A percentile compares a stretch with the other conserved stretches of the same genome.
Evolutionary conservation across 2,113 vertebrate genomes (phyloP).

Genomic region (Furnarius figulus): DNA sequence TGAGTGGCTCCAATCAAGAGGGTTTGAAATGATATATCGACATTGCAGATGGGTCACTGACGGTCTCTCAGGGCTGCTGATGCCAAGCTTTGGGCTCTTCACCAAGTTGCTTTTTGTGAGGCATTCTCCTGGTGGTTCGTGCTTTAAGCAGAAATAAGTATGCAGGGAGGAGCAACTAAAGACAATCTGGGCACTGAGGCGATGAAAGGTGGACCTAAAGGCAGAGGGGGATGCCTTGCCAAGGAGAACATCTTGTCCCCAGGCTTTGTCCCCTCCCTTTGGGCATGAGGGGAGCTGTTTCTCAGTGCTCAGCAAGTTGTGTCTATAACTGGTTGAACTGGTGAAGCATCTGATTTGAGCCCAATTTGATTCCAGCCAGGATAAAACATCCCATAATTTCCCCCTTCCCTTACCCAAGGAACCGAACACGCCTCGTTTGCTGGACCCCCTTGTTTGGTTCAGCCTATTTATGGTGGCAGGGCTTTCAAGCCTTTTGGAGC

Average conservation of each 20-base stretch:
- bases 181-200: neutral
- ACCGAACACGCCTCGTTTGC: fast-evolving
- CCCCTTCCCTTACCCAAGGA: fast-evolving
- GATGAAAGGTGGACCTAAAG: neutral
- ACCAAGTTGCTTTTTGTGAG: neutral
- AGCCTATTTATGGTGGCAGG: neutral
- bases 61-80: neutral
- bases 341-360: neutral
- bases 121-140: neutral
- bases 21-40: neutral
- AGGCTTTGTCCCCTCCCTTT: neutral
- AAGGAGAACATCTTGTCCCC: neutral
- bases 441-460: neutral
- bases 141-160: neutral
- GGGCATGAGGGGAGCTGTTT: neutral
- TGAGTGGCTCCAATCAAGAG: neutral
- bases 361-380: neutral
- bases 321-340: neutral
- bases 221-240: neutral
- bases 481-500: neutral
- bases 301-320: neutral
- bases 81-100: neutral
- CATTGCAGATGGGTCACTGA: neutral
- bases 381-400: neutral
- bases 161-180: neutral